Percentiles rank a stretch among this genome's conserved stretches.
Conservation (phyloP, 2,113 vertebrate genomes). For the Panurus biarmicus region DNA sequence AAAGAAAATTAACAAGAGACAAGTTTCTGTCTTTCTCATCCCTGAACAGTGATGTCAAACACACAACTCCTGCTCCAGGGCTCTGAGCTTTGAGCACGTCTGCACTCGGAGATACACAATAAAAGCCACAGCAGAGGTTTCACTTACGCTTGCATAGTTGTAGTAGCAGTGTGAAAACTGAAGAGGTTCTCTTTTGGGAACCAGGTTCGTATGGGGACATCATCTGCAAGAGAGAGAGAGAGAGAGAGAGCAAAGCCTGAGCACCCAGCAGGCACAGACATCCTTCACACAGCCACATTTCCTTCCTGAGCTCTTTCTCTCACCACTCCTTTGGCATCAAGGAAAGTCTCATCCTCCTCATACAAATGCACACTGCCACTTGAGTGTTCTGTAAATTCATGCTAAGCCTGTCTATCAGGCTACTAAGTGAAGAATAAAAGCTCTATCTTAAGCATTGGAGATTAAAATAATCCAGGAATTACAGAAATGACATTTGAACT, state of each 20-base stretch:
- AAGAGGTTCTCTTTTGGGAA: conserved; percentile 97
- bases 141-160: conserved; percentile 99
- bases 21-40: not conserved
- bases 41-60: not conserved
- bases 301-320: not conserved
- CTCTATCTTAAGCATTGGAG: not conserved
- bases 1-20: not conserved
- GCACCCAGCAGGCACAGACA: not conserved
- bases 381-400: not conserved
- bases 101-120: not conserved
- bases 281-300: not conserved
- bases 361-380: not conserved
- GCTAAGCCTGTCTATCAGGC: not conserved
- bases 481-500: not conserved
- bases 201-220: conserved; percentile 86
- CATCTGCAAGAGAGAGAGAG: conserved; percentile 74
- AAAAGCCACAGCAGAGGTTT: not conserved
- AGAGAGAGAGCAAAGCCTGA: conserved; percentile 1
- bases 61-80: not conserved
- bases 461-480: conserved; percentile 13
- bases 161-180: conserved; percentile 94
- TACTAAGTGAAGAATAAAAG: not conserved
- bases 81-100: not conserved
- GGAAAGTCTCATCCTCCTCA: not conserved
- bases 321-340: not conserved